Base-by-base conservation (phyloP, 2,888 invertebrate genomes). In the Cataglyphis cursor region DNA sequence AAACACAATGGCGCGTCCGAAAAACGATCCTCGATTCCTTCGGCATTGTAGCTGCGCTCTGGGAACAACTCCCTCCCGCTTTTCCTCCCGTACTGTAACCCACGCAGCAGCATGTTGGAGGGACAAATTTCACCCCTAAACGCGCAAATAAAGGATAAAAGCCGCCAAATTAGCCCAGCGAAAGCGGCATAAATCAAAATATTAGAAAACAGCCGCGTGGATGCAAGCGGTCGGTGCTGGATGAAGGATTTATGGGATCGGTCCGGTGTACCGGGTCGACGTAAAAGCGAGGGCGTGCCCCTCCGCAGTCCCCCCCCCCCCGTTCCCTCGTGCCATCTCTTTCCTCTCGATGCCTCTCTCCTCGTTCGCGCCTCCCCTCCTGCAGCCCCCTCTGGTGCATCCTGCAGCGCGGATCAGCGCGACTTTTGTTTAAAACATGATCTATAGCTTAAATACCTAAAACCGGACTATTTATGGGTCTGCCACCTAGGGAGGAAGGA, bases 361-460 rank as follows among this genome's bases (percentile, higher is more conserved):
- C 62, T 81, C 76, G 86, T 82, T 75, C 83, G 48, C 86, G 70
- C 88, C 83, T 64, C 86, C 82, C 86, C 66, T 82, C 35, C 66
- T 70, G 65, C 84, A 84, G n/a, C 83, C 87, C 78, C 38, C 70
- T 81, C 75, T 64, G 59, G 74, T 72, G 86, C 90, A 91, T 90
- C 90, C 91, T 90, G 86, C 78, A 86, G 65, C 80, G 91, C 92
- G 93, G 93, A 93, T 94, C 93, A 93, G 84, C 88, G 90, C 89
- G 88, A 93, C 93, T 93, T 93, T 94, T 94, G 93, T 94, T 95
- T 94, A 94, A 94, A 94, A 94, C 92, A 94, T 94, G 95, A 94
- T 94, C 93, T 94, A 95, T 94, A 91, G 93, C 93, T 94, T 93
- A 93, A 94, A 93, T 93, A 92, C 91, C 93, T 87, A 74, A 92